Evolutionary conservation across 1,140 invertebrate genomes (phyloP).

Genomic region (Euglossa dilemma): DNA sequence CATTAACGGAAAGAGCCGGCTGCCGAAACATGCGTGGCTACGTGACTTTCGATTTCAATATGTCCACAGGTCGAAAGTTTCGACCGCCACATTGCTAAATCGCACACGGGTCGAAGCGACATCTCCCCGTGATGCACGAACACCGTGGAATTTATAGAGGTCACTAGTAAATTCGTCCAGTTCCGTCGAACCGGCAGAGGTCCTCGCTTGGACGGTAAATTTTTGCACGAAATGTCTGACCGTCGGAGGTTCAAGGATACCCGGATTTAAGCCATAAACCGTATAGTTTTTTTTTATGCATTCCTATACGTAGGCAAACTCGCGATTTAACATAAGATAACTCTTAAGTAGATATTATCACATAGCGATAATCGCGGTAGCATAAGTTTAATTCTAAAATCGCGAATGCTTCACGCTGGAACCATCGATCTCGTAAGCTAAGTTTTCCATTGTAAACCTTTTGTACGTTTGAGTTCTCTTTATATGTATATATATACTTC

Average conservation of each 20-base stretch:
- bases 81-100: neutral
- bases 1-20: neutral
- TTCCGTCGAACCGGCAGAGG: neutral
- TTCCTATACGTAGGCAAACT: too few relatives aligned
- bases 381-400: too few relatives aligned
- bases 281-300: too few relatives aligned
- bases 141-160: slow-evolving; percentile 1
- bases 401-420: too few relatives aligned
- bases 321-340: too few relatives aligned
- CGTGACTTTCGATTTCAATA: slow-evolving; percentile 24
- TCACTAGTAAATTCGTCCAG: neutral
- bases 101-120: neutral
- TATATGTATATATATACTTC: too few relatives aligned
- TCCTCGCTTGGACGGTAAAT: neutral
- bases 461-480: too few relatives aligned
- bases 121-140: neutral
- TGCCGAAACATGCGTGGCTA: neutral
- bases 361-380: too few relatives aligned
- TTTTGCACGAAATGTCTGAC: neutral
- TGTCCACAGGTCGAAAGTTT: neutral
- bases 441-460: too few relatives aligned
- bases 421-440: too few relatives aligned
- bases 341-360: too few relatives aligned
- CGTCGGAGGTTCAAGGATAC: neutral
- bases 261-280: neutral